Base-by-base conservation (phyloP, 2,888 invertebrate genomes). In the Synergus itoensis region DNA sequence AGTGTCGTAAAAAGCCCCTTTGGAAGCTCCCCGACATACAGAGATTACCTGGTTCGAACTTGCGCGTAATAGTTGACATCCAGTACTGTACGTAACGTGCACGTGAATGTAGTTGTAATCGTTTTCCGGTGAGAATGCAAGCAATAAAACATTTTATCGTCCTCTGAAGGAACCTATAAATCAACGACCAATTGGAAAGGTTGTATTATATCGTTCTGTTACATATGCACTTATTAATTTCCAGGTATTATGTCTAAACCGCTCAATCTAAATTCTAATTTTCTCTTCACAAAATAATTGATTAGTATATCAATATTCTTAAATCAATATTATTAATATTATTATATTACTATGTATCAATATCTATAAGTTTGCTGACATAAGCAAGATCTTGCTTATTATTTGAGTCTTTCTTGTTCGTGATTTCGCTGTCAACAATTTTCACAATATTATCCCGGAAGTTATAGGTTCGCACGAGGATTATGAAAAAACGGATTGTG, bases 401-500 rank as follows among this genome's bases (percentile, higher is more conserved):
- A 28, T 28, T 28, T 28, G 28, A 45, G n/a, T 53, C 53, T 53
- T n/a, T n/a, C n/a, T n/a, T 8, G n/a, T 53, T 53, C n/a, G n/a
- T n/a, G n/a, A 53, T n/a, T 53, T 53, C 53, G 67, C 28, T 48
- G 48, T 69, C 45, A 48, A 8, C 5, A 7, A 48, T 69, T 69
- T 69, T 48, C 69, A 48, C 48, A 48, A 69, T 14, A 11, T 53
- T 73, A 40, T 73, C 73, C 73, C 53, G 73, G 73, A 73, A 73
- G 28, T 69, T 48, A 21, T 69, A 12, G 16, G 53, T 73, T 53
- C 53, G n/a, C 53, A 73, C 36, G 28, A 14, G 28, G 28, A 53
- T 53, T 73, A 36, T n/a, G 53, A 28, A 28, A 53, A 73, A 73
- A 73, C 73, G 73, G 48, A 53, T 73, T 53, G 53, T 36, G 48